A percentile compares a stretch with the other conserved stretches of the same genome.
Conservation (phyloP, 2,113 vertebrate species). For the Nothoprocta pentlandii region DNA sequence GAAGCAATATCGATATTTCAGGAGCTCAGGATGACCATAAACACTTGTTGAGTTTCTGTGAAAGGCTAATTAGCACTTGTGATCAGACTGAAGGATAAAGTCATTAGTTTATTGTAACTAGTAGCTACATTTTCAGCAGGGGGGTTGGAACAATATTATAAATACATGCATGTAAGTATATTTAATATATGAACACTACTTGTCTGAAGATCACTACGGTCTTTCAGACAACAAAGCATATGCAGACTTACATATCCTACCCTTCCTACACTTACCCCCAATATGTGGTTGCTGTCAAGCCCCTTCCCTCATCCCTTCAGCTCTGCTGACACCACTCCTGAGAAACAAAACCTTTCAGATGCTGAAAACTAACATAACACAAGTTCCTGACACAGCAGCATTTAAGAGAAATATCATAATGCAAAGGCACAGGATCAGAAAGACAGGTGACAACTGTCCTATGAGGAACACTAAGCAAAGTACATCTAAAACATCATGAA, state of each 20-base stretch:
- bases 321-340: rapidly evolving
- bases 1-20: not conserved
- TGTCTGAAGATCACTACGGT: not conserved
- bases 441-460: not conserved
- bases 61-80: not conserved
- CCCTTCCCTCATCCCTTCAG: not conserved
- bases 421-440: not conserved
- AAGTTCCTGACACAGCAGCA: not conserved
- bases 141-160: not conserved
- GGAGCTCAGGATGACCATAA: not conserved
- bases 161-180: too few species aligned
- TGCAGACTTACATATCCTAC: not conserved
- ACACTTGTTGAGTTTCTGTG: not conserved
- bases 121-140: not conserved
- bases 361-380: rapidly evolving
- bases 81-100: not conserved
- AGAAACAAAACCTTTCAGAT: not conserved
- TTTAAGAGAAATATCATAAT: not conserved
- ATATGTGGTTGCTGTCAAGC: not conserved
- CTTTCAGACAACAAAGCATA: not conserved
- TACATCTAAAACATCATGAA: not conserved
- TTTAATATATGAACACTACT: not conserved
- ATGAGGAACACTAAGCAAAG: not conserved
- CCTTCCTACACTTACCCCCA: not conserved
- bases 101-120: not conserved